A percentile compares a stretch with the other conserved stretches of the same genome.
phyloP scores from a whole-genome alignment of 2,113 vertebrate genomes.

The Cinclus mexicanus region DNA sequence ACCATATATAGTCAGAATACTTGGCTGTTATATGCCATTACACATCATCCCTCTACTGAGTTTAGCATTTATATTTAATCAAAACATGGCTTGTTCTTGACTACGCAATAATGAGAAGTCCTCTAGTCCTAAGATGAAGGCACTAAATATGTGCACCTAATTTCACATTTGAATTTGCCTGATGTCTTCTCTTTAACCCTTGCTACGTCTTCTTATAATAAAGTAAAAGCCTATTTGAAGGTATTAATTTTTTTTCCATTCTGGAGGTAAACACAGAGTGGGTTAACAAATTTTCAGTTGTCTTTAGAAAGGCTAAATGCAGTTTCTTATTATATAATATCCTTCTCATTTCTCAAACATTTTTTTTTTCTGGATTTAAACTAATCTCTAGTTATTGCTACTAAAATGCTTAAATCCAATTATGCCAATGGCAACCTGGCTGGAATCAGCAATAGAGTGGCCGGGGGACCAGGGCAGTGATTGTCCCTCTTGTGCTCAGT shows the following conservation, averaged over 20 bases:
- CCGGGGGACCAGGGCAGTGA: neutral
- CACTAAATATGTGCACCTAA: neutral
- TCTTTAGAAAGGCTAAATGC: neutral
- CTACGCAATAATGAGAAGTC: neutral
- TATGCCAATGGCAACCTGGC: neutral
- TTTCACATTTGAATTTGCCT: neutral
- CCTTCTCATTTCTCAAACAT: neutral
- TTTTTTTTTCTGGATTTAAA: neutral
- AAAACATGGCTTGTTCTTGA: neutral
- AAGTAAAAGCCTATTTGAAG: neutral
- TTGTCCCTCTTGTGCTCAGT: too few species aligned
- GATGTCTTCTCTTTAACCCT: neutral
- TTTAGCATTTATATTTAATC: neutral
- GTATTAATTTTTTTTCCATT: neutral
- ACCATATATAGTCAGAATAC: neutral
- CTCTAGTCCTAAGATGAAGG: neutral
- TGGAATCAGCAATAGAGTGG: neutral
- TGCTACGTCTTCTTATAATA: neutral
- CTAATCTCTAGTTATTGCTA: neutral
- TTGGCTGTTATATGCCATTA: neutral
- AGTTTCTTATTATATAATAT: neutral
- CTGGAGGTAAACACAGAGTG: neutral
- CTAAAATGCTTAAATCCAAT: neutral
- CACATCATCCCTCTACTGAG: neutral
- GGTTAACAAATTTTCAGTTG: neutral